These are phyloP conservation scores for Dryobotodes eremita DNA, from an alignment of 2,888 invertebrate genomes.

Conservation along the genomic window DNA sequence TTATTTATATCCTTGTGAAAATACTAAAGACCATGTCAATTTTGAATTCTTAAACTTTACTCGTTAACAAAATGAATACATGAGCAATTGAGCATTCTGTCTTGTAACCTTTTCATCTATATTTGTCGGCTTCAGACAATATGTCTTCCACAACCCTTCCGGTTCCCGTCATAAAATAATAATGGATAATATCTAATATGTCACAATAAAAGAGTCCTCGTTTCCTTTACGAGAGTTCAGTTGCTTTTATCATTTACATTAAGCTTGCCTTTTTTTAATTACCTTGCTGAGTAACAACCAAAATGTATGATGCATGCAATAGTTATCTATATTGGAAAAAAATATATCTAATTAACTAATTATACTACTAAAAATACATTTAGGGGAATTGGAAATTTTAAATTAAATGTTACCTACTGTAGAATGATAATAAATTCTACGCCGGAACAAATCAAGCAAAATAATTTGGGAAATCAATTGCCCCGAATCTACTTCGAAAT, in stretches of 20 bases:
- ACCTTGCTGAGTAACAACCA: neutral
- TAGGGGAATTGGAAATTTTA: neutral
- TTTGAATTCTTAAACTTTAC: neutral
- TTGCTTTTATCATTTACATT: constrained; percentile 5
- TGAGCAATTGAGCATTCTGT: neutral
- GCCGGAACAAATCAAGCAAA: constrained; percentile 5
- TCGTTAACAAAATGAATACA: neutral
- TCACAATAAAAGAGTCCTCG: constrained; percentile 1
- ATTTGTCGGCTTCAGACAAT: constrained; percentile 30
- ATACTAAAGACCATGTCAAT: neutral
- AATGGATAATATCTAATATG: constrained; percentile 4
- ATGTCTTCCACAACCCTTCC: constrained; percentile 30
- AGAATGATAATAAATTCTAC: constrained; percentile 7
- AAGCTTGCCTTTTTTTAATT: neutral
- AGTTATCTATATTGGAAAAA: neutral
- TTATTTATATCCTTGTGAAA: neutral
- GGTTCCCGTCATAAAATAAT: constrained; percentile 9
- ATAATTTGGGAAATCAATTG: constrained; percentile 32
- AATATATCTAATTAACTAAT: too few species aligned
- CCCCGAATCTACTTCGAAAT: constrained; percentile 31
- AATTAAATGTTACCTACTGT: neutral
- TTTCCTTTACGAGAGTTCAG: constrained; percentile 1
- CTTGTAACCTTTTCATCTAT: constrained; percentile 17
- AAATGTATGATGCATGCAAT: neutral
- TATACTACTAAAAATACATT: neutral